phyloP scores from a whole-genome alignment of 1,140 invertebrate species.

The Cecropterus lyciades region DNA sequence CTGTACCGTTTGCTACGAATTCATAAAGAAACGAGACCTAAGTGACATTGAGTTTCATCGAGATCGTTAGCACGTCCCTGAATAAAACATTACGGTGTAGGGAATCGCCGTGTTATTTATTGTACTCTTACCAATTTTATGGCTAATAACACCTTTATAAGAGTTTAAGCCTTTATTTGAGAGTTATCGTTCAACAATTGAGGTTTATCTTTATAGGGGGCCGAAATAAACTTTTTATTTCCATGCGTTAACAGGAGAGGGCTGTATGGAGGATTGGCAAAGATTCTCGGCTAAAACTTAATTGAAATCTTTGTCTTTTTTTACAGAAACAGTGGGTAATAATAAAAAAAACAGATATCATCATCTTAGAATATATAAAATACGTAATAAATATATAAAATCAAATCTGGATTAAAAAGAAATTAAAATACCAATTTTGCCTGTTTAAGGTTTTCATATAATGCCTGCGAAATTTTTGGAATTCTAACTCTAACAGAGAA shows the following conservation, averaged over 20 bases:
- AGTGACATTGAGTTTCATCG: slow-evolving; percentile 42
- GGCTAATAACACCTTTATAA: slow-evolving; percentile 45
- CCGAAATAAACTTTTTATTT: slow-evolving; percentile 1
- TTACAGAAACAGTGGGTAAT: no score
- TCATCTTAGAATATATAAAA: no score
- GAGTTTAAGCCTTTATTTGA: slow-evolving; percentile 32
- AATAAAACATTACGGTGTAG: slow-evolving; percentile 53
- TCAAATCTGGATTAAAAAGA: no score
- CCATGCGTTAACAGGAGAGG: background rate
- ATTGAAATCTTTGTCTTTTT: no score
- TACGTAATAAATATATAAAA: no score
- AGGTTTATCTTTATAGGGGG: slow-evolving; percentile 27
- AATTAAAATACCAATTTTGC: no score
- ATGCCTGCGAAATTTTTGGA: no score
- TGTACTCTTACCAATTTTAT: slow-evolving; percentile 50
- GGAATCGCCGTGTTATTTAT: slow-evolving; percentile 55
- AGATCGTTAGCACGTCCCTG: slow-evolving; percentile 51
- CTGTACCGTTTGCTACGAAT: no score
- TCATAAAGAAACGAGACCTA: slow-evolving; percentile 7
- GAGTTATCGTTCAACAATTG: slow-evolving; percentile 20
- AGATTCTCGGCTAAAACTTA: no score
- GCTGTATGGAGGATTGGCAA: background rate
- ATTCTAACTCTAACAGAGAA: no score
- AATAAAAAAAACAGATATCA: no score
- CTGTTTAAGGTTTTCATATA: no score